Evolutionary conservation across 1,140 invertebrate genomes (phyloP), one percentile per base, ranked within the genome.

Genomic region (Drosophila pandora): DNA sequence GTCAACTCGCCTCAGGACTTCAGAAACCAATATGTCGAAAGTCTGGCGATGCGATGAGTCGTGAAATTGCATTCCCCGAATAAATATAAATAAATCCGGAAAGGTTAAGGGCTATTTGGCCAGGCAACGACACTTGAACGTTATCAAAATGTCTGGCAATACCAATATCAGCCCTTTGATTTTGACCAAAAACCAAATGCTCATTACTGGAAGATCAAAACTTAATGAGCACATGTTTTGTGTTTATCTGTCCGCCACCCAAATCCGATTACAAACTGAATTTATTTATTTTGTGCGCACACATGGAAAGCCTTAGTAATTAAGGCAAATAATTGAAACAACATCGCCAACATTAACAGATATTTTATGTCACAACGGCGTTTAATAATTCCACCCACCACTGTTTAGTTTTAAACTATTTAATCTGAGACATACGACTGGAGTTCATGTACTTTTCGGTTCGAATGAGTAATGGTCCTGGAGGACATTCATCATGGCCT

Each of bases 401-500:
- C 5, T 0, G 2, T 9, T 43, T 43, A 43, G 13, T n/a, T 21
- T 43, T 21, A 43, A 43, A 17, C n/a, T 21, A 43, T 43, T 43
- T 8, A 8, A 23, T 10, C 9, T 13, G 23, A 1, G 43, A 3
- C 3, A 9, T n/a, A 8, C 1, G 30, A 10, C 3, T 9, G 13
- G 21, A 17, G 53, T 49, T n/a, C 32, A 25, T 64, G 71, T 65
- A n/a, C 47, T 30, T 63, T 41, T 3, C 3, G 3, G 13, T 22
- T 37, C 45, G 48, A 48, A 68, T 85, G 67, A 84, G 59, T 84
- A 73, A 84, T 80, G 73, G 68, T 74, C 21, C 52, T 52, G 74
- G 39, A 34, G 63, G 53, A 67, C 63, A 85, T 84, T 69, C 73
- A 85, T 84, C 81, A 85, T 76, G 43, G 25, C 60, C 45, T 32